Evolutionary conservation across 1,140 invertebrate species (phyloP).

Genomic region (Aphaenogaster rudis): DNA sequence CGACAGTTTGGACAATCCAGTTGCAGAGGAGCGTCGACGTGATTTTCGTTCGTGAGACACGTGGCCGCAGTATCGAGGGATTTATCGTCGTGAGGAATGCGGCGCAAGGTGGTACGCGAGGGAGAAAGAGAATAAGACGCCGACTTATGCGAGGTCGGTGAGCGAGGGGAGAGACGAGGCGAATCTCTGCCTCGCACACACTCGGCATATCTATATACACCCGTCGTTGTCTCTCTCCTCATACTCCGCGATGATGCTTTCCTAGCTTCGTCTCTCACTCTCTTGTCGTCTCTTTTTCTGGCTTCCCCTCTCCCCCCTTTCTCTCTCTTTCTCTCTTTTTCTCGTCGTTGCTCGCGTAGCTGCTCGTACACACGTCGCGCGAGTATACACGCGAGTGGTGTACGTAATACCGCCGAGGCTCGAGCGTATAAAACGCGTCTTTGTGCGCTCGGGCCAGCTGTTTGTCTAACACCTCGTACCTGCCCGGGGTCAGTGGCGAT

Average conservation of each 20-base stretch:
- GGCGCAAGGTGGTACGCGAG: slow-evolving; percentile 74
- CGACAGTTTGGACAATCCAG: background rate
- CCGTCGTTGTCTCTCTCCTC: slow-evolving; percentile 71
- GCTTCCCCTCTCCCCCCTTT: background rate
- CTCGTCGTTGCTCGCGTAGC: slow-evolving; percentile 19
- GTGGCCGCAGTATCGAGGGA: slow-evolving; percentile 62
- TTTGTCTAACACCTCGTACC: slow-evolving; percentile 79
- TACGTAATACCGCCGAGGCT: slow-evolving; percentile 61
- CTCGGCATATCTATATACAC: slow-evolving; percentile 72
- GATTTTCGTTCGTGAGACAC: slow-evolving; percentile 69
- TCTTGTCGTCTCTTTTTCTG: slow-evolving; percentile 51
- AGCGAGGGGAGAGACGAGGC: slow-evolving; percentile 66
- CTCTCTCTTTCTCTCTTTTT: slow-evolving; percentile 41
- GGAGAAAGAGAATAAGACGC: slow-evolving; percentile 67
- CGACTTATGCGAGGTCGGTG: slow-evolving; percentile 65
- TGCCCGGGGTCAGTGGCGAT: slow-evolving; percentile 77
- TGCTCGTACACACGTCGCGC: slow-evolving; percentile 57
- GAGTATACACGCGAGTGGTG: slow-evolving; percentile 55
- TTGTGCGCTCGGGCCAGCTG: slow-evolving; percentile 78
- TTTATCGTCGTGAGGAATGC: slow-evolving; percentile 70
- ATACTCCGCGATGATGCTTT: slow-evolving; percentile 65
- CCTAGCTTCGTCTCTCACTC: slow-evolving; percentile 62
- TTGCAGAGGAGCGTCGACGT: background rate
- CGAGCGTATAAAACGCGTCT: slow-evolving; percentile 77
- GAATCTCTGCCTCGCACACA: slow-evolving; percentile 63